Evolutionary conservation across 2,888 invertebrate genomes (phyloP), one percentile per base, ranked within the genome.

Genomic region (Criorhina ranunculi): DNA sequence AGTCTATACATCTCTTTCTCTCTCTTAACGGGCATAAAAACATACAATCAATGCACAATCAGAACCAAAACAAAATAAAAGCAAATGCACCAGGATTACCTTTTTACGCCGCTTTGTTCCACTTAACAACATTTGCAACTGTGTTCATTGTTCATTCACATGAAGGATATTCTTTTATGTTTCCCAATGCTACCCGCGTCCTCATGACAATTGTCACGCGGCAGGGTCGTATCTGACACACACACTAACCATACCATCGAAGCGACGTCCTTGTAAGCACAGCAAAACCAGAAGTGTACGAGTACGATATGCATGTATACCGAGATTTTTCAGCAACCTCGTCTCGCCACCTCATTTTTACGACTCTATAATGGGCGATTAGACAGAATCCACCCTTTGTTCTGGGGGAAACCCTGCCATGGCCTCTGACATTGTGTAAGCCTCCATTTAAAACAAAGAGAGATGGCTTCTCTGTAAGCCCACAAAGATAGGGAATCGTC

Each of bases 401-500:
- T 40, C 37, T 37, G 67, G 67, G n/a, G 33, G 46, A 55, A 29
- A 66, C 57, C 55, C 64, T 53, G 53, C 9, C 6, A 37, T 76
- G 46, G 46, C 70, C 78, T 59, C 66, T 66, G 49, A 73, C 19
- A 31, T 73, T 78, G 62, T 37, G 51, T 42, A 62, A 79, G 73
- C 73, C 83, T 60, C 67, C 42, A 57, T 78, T 57, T 73, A 46
- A 44, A 53, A 69, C 67, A 46, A 73, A 78, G 37, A 49, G 53
- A 67, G 55, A 69, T 79, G 83, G 69, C 57, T 49, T 69, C 72
- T 62, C 19, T 57, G 40, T n/a, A 64, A 51, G 53, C 44, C 66
- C 42, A 62, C 31, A 53, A 60, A 75, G 75, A 85, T 76, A 82
- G 70, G 81, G 85, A 88, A 88, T 88, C 88, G 87, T 87, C 88